Base-by-base conservation (phyloP, 2,113 vertebrate genomes). In the Etheostoma spectabile region DNA sequence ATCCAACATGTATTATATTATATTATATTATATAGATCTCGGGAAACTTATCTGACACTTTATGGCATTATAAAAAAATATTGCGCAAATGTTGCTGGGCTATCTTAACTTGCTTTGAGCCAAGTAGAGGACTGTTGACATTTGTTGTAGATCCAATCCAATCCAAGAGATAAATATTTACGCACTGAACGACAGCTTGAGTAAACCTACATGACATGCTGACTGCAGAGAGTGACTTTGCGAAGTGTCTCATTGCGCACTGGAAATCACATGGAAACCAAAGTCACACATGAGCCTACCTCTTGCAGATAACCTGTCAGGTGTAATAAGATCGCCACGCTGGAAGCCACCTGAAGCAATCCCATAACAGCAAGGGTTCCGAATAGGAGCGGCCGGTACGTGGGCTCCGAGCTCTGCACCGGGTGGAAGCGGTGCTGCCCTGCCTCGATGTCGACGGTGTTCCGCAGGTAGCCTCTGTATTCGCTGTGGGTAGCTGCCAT, bases 301-400 rank as follows among this genome's bases (percentile, higher is more conserved):
- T 93, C 96, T 90, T 94, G 94, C 71, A 98, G 96, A 94, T 99
- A 98, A 48, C 97, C 96, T 80, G 97, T 95, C 91, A 98, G 96
- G 93, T 99, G 98, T 69, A 99, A 90, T 80, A 99, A 94, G 74
- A 99, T 95, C 2, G 97, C 97, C 57, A 98, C 93, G 83, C 97
- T 98, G 91, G 97, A 99, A n/a, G 97, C 96, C 68, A 98, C 96
- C 94, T 99, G 98, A 24, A 97, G 97, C 92, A 98, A 89, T 74
- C 96, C 97, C 94, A 99, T 95, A 5, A 97, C 93, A 68, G 95
- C 92, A 0, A 99, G 96, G 27, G 96, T 97, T 77, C 94, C 94
- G 73, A 97, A 95, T 5, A 97, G 85, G 14, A 96, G 90, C 24
- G 95, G 93, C 45, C 96, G 94, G 63, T 95, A 94, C 4, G 96